Conservation (phyloP, 2,797 vertebrate species). For the Kryptolebias ocellatus region DNA sequence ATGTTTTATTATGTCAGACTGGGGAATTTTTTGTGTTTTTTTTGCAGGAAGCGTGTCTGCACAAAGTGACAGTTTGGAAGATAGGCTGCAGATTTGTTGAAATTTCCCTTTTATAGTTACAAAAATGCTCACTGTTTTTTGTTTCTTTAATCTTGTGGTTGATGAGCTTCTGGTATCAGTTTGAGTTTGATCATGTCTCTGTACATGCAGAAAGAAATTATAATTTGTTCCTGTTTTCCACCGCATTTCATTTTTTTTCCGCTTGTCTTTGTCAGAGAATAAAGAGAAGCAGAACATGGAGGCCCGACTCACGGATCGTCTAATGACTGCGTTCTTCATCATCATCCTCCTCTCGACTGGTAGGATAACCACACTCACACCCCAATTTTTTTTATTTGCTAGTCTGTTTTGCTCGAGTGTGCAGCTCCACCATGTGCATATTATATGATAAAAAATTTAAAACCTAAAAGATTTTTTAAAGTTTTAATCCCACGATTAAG, state of each 20-base stretch:
- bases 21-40: constrained; percentile 26
- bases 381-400: background rate
- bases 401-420: background rate
- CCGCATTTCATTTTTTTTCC: constrained; percentile 14
- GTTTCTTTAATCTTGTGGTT: background rate
- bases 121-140: background rate
- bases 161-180: background rate
- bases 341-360: constrained; percentile 37
- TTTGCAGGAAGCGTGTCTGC: constrained; percentile 20
- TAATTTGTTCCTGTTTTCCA: constrained; percentile 27
- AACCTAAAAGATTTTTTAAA: background rate
- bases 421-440: background rate
- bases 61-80: background rate
- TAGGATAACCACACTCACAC: constrained; percentile 16
- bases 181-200: background rate
- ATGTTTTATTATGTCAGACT: constrained; percentile 14
- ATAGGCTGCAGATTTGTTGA: background rate
- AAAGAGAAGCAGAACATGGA: constrained; percentile 23
- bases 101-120: background rate
- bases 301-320: background rate
- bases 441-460: too few relatives aligned
- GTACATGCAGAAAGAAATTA: background rate
- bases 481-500: background rate
- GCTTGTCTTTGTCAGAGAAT: constrained; percentile 15
- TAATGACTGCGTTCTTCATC: constrained; percentile 39